These are phyloP conservation scores for Bufo gargarizans DNA, from an alignment of 2,113 vertebrate genomes.

Conservation along the genomic window DNA sequence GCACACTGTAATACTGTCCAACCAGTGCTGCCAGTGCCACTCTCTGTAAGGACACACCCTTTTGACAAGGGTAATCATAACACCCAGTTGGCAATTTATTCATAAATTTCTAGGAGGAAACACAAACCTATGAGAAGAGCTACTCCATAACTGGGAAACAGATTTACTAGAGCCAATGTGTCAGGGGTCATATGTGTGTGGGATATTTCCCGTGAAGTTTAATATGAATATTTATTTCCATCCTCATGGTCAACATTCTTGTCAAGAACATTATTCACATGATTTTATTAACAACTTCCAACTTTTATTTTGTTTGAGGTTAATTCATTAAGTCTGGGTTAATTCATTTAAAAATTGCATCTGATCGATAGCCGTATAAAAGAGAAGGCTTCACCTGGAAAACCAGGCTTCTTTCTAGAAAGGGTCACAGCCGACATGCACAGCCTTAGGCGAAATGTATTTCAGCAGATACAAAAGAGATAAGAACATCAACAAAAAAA, in stretches of 20 bases:
- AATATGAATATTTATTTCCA: not conserved
- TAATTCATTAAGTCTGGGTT: not conserved
- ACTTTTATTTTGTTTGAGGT: not conserved
- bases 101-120: too few relatives aligned
- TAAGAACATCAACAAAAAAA: conserved; percentile 56
- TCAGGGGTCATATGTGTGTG: not conserved
- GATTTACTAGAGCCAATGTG: too few relatives aligned
- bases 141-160: too few relatives aligned
- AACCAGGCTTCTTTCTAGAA: not conserved
- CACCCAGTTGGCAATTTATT: too few relatives aligned
- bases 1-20: too few relatives aligned
- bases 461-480: conserved; percentile 52
- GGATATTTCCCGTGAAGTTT: not conserved
- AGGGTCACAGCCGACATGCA: not conserved
- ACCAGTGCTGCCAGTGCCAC: too few relatives aligned
- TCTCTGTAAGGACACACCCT: too few relatives aligned
- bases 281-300: not conserved
- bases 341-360: not conserved
- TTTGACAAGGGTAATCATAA: too few relatives aligned
- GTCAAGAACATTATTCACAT: not conserved
- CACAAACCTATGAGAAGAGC: too few relatives aligned
- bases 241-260: not conserved
- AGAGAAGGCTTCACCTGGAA: not conserved
- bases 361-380: not conserved
- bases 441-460: conserved; percentile 51